Conservation (phyloP, 2,113 vertebrate genomes). For the Trogon melanurus region DNA sequence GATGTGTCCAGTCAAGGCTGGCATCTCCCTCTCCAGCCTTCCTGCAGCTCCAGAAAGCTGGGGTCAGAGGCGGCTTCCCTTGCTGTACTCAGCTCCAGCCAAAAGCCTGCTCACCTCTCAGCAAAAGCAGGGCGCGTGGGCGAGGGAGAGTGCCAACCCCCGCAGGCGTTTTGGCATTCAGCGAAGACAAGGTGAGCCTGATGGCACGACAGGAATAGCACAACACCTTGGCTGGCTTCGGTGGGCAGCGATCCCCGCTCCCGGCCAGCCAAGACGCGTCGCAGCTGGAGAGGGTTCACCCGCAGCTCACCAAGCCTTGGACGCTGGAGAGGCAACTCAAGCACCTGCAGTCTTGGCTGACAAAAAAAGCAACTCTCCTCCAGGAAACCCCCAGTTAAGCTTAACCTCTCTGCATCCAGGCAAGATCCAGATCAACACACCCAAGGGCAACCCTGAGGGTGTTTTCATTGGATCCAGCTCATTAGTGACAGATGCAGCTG, state of each 20-base stretch:
- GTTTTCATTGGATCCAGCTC: neutral
- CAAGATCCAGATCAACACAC: fast-evolving
- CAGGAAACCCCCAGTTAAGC: neutral
- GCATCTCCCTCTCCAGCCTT: neutral
- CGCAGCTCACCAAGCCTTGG: neutral
- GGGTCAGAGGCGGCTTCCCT: neutral
- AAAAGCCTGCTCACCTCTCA: neutral
- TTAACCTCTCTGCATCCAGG: fast-evolving
- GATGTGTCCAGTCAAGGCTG: fast-evolving
- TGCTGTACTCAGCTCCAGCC: neutral
- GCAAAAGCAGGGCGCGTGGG: neutral
- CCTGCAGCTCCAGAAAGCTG: neutral
- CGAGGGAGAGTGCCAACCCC: fast-evolving
- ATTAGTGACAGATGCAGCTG: fast-evolving
- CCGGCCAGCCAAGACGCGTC: fast-evolving
- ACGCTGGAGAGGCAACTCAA: fast-evolving
- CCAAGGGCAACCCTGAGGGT: neutral
- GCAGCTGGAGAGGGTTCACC: neutral
- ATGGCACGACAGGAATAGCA: fast-evolving
- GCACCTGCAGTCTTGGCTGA: neutral
- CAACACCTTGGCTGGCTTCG: fast-evolving
- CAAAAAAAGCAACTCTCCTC: neutral
- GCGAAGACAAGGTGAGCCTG: neutral
- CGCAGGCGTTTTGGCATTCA: fast-evolving
- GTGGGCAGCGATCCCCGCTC: neutral